phyloP scores from a whole-genome alignment of 2,888 invertebrate species.

The Tineola bisselliella region DNA sequence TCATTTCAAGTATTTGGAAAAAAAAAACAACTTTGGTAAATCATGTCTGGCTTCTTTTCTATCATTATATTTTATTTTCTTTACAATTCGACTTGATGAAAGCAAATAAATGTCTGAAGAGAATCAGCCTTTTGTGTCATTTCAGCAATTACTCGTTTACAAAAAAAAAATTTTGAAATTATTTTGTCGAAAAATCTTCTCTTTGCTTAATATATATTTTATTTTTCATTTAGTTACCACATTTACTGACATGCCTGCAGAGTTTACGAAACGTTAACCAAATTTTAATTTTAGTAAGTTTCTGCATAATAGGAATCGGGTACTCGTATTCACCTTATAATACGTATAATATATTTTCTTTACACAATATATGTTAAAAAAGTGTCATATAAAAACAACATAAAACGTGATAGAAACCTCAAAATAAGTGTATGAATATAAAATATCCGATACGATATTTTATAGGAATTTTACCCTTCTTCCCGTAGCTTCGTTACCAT shows the following conservation, averaged over 20 bases:
- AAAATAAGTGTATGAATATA: background rate
- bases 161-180: background rate
- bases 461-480: background rate
- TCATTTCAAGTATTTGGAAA: background rate
- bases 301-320: too few species aligned
- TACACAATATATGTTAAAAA: too few species aligned
- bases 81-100: constrained; percentile 6
- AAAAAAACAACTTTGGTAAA: background rate
- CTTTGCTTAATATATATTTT: background rate
- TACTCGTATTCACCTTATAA: too few species aligned
- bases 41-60: background rate
- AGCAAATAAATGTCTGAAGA: constrained; percentile 4
- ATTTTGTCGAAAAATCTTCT: background rate
- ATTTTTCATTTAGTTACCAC: too few species aligned
- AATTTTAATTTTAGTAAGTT: too few species aligned
- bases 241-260: too few species aligned
- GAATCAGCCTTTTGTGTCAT: constrained; percentile 7
- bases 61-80: background rate
- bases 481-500: background rate
- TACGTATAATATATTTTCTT: too few species aligned
- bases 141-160: constrained; percentile 1
- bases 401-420: background rate
- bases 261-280: too few species aligned
- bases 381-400: background rate
- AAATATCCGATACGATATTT: background rate